A percentile compares a stretch with the other conserved stretches of the same genome.
These are phyloP conservation scores for Melolontha melolontha DNA, from an alignment of 2,888 invertebrate species.

Conservation along the genomic window DNA sequence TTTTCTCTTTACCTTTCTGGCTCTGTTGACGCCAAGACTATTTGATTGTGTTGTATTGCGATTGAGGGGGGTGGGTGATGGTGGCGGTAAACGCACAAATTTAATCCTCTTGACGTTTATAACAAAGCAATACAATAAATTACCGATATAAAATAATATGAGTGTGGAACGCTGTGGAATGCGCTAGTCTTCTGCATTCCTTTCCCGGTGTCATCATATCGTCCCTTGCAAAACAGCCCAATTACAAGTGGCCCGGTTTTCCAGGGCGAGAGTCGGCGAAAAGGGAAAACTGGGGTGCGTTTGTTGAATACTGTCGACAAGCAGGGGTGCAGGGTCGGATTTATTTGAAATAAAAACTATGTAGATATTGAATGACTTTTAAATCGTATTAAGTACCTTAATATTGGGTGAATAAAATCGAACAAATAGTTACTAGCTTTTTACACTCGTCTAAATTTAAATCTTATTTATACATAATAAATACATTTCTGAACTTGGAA, in stretches of 20 bases:
- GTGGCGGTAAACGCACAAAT: slow-evolving; percentile 54
- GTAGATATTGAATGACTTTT: too few species aligned
- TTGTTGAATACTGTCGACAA: slow-evolving; percentile 34
- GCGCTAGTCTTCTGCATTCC: slow-evolving; percentile 63
- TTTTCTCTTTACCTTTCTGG: slow-evolving; percentile 1
- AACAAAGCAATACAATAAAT: slow-evolving; percentile 66
- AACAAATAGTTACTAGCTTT: too few species aligned
- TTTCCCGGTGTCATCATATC: slow-evolving; percentile 56
- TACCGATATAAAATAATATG: slow-evolving; percentile 66
- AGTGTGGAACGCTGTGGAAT: slow-evolving; percentile 61
- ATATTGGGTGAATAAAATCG: too few species aligned
- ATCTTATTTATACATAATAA: too few species aligned
- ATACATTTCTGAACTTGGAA: too few species aligned
- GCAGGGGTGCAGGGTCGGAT: slow-evolving; percentile 35
- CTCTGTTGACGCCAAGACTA: not conserved
- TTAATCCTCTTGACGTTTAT: slow-evolving; percentile 62
- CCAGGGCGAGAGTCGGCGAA: slow-evolving; percentile 42
- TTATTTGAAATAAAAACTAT: slow-evolving; percentile 34
- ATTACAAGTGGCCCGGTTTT: slow-evolving; percentile 53
- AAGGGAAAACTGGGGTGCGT: slow-evolving; percentile 41
- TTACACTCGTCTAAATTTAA: too few species aligned
- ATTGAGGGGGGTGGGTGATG: slow-evolving; percentile 12
- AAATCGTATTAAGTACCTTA: too few species aligned
- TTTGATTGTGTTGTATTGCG: not conserved
- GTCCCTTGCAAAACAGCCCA: slow-evolving; percentile 55